Base-by-base conservation (phyloP, 2,113 vertebrate genomes). In the Pheucticus melanocephalus region DNA sequence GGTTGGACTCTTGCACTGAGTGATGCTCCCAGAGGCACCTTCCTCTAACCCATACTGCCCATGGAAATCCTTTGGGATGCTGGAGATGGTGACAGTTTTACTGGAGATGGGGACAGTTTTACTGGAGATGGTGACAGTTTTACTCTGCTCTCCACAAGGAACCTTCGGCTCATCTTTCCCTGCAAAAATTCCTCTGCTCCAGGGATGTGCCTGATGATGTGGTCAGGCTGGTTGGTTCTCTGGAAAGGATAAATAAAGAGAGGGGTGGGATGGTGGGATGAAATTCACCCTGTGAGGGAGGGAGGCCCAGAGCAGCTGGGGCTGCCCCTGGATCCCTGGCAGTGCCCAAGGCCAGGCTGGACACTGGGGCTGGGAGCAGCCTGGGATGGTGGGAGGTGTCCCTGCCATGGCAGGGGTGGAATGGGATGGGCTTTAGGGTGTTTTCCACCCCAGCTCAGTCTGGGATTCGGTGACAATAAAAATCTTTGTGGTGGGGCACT, bases 341-440 rank as follows among this genome's bases (percentile, higher is more conserved):
- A 66, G 33, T 51, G 77, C 1, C 39, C 77, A n/a, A 60, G 68
- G 51, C 45, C 69, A 39, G 60, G 53, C 0, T 81, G 77, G 64
- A 53, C 5, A 15, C 1, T 17, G 2, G 70, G 61, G 8, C 6
- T 2, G 54, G 54, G 86, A 57, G 51, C 50, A 42, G 5, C 44
- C 51, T 73, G 77, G 68, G 60, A 7, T 0, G 2, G 33, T 28
- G 60, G 33, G 0, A 88, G 37, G 19, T 44, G 69, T 60, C 60
- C 44, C 44, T 83, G 66, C 35, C 30, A 13, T 33, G 25, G 30
- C 35, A 22, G 22, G 57, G 50, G 4, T 22, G 44, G 31, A 0
- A 42, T 6, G 0, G 0, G 22, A 33, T 19, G 12, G 0, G 0
- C 1, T 44, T 45, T 39, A 8, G 21, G 24, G 11, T 60, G 4